phyloP scores from a whole-genome alignment of 2,888 invertebrate genomes.

The Drosophila mulleri region DNA sequence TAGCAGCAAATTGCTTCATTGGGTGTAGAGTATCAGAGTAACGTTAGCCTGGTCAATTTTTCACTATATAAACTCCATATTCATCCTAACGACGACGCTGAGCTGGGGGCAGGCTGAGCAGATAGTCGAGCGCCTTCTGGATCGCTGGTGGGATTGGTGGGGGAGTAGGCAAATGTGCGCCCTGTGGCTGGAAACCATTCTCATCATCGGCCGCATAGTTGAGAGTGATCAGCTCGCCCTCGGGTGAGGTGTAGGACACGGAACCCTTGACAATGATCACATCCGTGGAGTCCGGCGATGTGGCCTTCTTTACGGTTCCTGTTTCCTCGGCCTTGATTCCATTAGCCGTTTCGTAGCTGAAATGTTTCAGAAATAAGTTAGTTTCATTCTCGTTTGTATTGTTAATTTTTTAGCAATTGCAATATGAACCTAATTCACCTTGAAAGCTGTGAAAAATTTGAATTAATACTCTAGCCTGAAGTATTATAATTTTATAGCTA shows the following conservation, averaged over 20 bases:
- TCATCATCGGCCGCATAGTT: conserved; percentile 91
- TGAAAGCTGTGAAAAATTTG: conserved; percentile 47
- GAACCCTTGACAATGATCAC: conserved; percentile 89
- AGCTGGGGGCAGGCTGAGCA: conserved; percentile 88
- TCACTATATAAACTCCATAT: conserved; percentile 18
- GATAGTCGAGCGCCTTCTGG: conserved; percentile 90
- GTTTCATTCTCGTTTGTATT: conserved; percentile 3
- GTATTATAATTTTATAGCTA: conserved; percentile 2
- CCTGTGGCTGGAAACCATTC: conserved; percentile 87
- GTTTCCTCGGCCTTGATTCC: conserved; percentile 92
- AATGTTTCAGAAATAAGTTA: conserved; percentile 13
- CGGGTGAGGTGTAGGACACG: conserved; percentile 89
- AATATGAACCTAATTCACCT: conserved; percentile 53
- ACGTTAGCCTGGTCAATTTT: conserved; percentile 52
- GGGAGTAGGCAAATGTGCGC: conserved; percentile 90
- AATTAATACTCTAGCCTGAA: conserved; percentile 2
- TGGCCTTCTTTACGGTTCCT: conserved; percentile 91
- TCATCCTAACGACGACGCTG: conserved; percentile 81
- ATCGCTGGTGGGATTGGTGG: conserved; percentile 92
- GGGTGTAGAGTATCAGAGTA: conserved; percentile 46
- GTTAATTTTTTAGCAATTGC: conserved; percentile 20
- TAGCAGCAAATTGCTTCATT: conserved; percentile 65
- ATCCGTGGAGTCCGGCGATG: conserved; percentile 88
- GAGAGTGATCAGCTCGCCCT: conserved; percentile 89
- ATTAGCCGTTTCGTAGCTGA: conserved; percentile 92